Conservation (phyloP, 2,797 vertebrate genomes). For the Antrozous pallidus region DNA sequence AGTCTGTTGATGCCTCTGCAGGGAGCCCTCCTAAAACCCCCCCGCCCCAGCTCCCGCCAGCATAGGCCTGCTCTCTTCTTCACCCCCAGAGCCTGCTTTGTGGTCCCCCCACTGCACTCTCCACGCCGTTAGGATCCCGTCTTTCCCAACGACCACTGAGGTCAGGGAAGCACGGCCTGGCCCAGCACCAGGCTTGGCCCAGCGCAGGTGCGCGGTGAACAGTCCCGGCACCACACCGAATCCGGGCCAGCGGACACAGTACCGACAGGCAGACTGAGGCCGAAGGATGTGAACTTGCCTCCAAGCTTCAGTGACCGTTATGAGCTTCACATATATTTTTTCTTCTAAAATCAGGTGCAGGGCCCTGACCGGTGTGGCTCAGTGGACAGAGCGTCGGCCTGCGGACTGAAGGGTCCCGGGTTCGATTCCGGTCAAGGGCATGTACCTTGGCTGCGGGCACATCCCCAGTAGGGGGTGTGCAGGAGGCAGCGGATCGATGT, state of each 20-base stretch:
- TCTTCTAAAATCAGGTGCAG: neutral
- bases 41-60: neutral
- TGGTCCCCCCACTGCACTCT: accelerated
- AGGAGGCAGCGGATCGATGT: no score
- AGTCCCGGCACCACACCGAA: neutral
- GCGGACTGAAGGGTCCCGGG: no score
- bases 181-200: neutral
- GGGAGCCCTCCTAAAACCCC: neutral
- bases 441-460: no score
- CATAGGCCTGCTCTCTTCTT: neutral
- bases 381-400: no score
- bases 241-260: neutral
- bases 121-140: accelerated
- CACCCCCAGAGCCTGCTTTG: neutral
- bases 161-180: neutral
- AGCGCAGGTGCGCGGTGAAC: neutral
- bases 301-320: neutral
- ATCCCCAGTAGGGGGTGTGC: no score
- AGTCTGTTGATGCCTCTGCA: neutral
- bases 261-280: neutral
- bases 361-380: no score
- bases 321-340: neutral
- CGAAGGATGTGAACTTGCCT: neutral
- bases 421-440: no score
- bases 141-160: neutral